Evolutionary conservation across 2,797 vertebrate genomes (phyloP), one percentile per base, ranked within the genome.

Genomic region (Tokudaia tokunoshimensis): DNA sequence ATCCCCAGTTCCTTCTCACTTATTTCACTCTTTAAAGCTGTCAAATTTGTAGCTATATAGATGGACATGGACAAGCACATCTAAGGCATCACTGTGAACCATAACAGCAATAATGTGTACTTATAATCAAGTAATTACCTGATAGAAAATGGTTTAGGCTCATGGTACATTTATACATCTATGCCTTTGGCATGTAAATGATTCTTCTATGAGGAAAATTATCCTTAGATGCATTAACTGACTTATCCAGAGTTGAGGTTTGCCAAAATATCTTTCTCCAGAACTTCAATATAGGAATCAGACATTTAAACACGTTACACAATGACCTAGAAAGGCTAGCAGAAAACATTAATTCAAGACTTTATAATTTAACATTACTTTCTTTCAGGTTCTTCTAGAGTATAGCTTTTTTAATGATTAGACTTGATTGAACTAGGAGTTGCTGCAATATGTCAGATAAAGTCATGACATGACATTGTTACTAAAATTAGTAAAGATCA

Each of bases 401-500:
- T 41, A 93, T 59, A 83, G 59, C 44, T 72, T 55, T 55, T 7
- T 72, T 92, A 72, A 44, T 72, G 37, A 24, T 87, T 59, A 8
- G 7, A 89, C 8, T 91, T 80, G 50, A 61, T 34, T 67, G 14
- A 88, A 50, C 7, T 65, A 13, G 47, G 41, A 20, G 44, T 67
- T 96, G 52, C 61, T 88, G 13, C 83, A 61, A 75, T 2, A 81
- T 84, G 31, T 72, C 67, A 93, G 63, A 31, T 55, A 92, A 87
- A 84, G 7, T 76, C 65, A 92, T 29, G 29, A 67, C 31, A 78
- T 44, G 47, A 26, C 59, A 61, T 61, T 65, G 83, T 84, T 52
- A 55, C 34, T 10, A 91, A 34, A 95, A 88, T 41, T 44, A 61
- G 20, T 29, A 78, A 19, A 86, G 79, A 14, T 22, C 6, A 7